Percentiles rank a stretch among this genome's conserved stretches.
phyloP scores from a whole-genome alignment of 2,888 invertebrate species.

The Pelosia muscerda region DNA sequence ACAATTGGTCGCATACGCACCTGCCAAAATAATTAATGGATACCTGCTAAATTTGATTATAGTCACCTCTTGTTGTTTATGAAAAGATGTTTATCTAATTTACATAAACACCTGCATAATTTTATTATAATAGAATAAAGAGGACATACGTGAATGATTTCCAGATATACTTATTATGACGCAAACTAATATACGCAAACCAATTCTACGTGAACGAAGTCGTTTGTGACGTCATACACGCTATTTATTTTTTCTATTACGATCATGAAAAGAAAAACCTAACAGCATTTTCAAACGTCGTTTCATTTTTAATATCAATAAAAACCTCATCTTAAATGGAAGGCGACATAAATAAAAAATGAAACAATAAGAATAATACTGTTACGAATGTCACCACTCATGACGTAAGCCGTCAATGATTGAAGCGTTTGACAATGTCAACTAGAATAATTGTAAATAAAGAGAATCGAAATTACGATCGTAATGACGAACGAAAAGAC shows the following conservation, averaged over 20 bases:
- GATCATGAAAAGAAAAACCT: neutral
- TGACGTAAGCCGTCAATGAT: no score
- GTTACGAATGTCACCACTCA: no score
- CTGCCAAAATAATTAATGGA: no score
- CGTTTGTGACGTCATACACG: neutral
- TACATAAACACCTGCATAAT: neutral
- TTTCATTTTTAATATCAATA: no score
- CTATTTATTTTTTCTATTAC: neutral
- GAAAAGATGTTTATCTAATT: neutral
- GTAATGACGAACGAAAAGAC: no score
- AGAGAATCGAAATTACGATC: no score
- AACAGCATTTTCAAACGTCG: neutral
- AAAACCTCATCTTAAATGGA: no score
- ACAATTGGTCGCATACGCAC: neutral
- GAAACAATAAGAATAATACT: no score
- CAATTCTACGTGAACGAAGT: neutral
- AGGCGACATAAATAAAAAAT: no score
- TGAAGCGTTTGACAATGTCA: no score
- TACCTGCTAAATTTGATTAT: no score
- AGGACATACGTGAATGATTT: neutral
- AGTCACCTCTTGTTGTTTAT: neutral
- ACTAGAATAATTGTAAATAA: no score
- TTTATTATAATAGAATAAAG: neutral
- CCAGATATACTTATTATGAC: neutral
- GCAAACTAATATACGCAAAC: neutral